Evolutionary conservation across 1,140 invertebrate species (phyloP).

Genomic region (Maniola jurtina): DNA sequence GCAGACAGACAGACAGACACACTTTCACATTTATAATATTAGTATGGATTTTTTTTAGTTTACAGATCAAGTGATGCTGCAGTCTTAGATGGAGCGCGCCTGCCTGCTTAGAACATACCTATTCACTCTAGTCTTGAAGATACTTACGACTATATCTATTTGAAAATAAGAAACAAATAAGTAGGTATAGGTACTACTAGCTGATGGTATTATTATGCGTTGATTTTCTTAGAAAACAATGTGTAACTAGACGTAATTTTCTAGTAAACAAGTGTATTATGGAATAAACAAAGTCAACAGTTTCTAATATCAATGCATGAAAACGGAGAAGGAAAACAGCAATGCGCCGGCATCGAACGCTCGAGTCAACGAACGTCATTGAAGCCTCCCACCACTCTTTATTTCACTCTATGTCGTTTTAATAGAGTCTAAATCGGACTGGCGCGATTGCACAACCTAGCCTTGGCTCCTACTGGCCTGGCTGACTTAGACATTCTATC

Average conservation of each 20-base stretch:
- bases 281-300: conserved; percentile 54
- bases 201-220: neutral
- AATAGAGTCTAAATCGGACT: conserved; percentile 48
- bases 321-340: conserved; percentile 78
- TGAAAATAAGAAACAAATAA: no score
- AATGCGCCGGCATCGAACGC: conserved; percentile 75
- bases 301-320: conserved; percentile 77
- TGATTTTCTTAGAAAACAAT: conserved; percentile 4
- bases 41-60: no score
- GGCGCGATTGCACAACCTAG: conserved; percentile 56
- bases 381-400: conserved; percentile 44
- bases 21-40: no score
- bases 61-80: no score
- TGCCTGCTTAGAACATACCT: no score
- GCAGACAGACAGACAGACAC: no score
- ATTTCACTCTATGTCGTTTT: conserved; percentile 34
- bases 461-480: conserved; percentile 77
- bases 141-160: no score
- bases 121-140: no score
- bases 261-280: conserved; percentile 30
- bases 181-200: no score
- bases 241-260: conserved; percentile 11
- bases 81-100: no score
- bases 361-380: conserved; percentile 79
- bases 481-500: conserved; percentile 79